Evolutionary conservation across 1,140 invertebrate species (phyloP).

Genomic region (Procambarus clarkii): DNA sequence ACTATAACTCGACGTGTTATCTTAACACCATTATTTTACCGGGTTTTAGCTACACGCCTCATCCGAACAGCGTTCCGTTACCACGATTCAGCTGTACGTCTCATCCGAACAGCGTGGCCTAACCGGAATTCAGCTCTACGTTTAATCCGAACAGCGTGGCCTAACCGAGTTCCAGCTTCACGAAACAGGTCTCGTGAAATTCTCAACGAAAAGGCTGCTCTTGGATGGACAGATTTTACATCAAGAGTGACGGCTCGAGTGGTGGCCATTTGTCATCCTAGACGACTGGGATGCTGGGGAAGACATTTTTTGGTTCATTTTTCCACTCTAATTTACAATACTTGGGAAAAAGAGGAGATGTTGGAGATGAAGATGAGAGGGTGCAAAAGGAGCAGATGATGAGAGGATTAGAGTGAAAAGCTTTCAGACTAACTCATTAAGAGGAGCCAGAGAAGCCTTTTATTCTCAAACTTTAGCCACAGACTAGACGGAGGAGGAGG

Average conservation of each 20-base stretch:
- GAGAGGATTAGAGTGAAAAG: too few relatives aligned
- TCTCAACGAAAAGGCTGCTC: not conserved
- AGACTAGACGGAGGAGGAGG: not conserved
- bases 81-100: too few relatives aligned
- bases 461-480: not conserved
- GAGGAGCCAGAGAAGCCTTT: too few relatives aligned
- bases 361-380: too few relatives aligned
- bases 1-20: too few relatives aligned
- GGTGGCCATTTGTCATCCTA: not conserved
- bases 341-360: too few relatives aligned
- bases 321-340: not conserved
- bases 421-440: too few relatives aligned
- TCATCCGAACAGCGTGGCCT: too few relatives aligned
- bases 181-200: not conserved
- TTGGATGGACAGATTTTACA: conserved; percentile 1
- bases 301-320: not conserved
- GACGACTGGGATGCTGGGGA: not conserved
- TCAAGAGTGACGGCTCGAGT: not conserved
- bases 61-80: too few relatives aligned
- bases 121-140: not conserved
- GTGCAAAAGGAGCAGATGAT: too few relatives aligned
- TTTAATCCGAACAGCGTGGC: not conserved
- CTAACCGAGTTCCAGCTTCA: not conserved
- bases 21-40: too few relatives aligned
- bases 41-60: too few relatives aligned